Base-by-base conservation (phyloP, 2,113 vertebrate genomes). In the Aspidoscelis tigris region DNA sequence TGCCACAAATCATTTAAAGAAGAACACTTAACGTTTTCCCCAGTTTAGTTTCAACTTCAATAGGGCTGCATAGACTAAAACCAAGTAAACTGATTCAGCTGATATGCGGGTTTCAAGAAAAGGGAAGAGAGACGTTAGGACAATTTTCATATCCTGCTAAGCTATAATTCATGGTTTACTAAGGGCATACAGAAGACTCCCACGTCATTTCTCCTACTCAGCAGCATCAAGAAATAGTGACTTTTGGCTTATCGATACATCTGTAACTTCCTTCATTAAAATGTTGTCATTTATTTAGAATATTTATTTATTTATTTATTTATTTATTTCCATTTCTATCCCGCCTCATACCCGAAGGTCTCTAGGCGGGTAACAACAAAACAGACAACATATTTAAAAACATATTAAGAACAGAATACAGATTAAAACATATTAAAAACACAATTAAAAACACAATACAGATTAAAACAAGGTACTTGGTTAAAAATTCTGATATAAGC, bases 111-210 rank as follows among this genome's bases (percentile, higher is more conserved):
- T 74, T 65, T n/a, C 14, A 80, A 21, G 12, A 6, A 78, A 18
- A 7, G n/a, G 33, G 0, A 0, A 16, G 80, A 41, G 86, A 55
- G 50, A 91, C 77, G 79, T 66, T 88, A 82, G 43, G 10, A 86
- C 84, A 81, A 12, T 3, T 75, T 83, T 18, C 69, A 70, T 70
- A 22, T 64, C 26, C 39, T 0, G 4, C 18, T 76, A 88, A 81
- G 88, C 33, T 47, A 61, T 70, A 18, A 39, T 86, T 72, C 21
- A 12, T 47, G 22, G 8, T 20, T 61, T 76, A 61, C 9, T 70
- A 1, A 55, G 11, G 33, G 2, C 69, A 70, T 39, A 14, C n/a
- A 20, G 12, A 70, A 39, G 14, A 39, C 14, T 68, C 65, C 26
- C 26, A 39, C 69, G 16, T 12, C 33, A 33, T 11, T 70, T 5